Evolutionary conservation across 2,888 invertebrate genomes (phyloP).

Genomic region (Noctua janthe): DNA sequence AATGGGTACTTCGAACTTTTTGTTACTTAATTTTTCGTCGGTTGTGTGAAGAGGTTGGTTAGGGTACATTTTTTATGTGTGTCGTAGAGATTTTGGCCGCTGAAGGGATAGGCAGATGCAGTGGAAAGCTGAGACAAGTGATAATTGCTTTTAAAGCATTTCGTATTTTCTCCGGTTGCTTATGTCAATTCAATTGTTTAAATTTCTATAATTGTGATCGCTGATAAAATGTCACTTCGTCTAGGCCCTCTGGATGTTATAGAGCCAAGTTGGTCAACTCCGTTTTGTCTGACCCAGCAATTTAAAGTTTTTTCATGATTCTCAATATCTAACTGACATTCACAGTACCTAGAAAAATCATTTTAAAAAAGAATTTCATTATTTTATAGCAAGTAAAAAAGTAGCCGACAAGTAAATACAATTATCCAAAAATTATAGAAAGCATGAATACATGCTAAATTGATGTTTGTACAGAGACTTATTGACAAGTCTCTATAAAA

Average conservation of each 20-base stretch:
- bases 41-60: constrained; percentile 5
- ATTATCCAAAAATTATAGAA: too few relatives aligned
- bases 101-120: not conserved
- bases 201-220: not conserved
- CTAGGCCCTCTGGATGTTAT: not conserved
- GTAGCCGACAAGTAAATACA: too few relatives aligned
- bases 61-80: not conserved
- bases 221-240: not conserved
- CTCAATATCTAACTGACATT: not conserved
- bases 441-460: too few relatives aligned
- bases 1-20: constrained; percentile 59
- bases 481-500: too few relatives aligned
- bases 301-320: not conserved
- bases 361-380: too few relatives aligned
- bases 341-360: not conserved
- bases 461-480: too few relatives aligned
- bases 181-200: too few relatives aligned
- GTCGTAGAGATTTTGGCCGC: too few relatives aligned
- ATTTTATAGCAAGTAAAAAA: too few relatives aligned
- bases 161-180: too few relatives aligned
- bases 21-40: constrained; percentile 43
- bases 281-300: not conserved
- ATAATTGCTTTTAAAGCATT: too few relatives aligned
- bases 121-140: not conserved
- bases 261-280: not conserved